These are phyloP conservation scores for Cantharis nigra DNA, from an alignment of 2,888 invertebrate species.

Conservation along the genomic window DNA sequence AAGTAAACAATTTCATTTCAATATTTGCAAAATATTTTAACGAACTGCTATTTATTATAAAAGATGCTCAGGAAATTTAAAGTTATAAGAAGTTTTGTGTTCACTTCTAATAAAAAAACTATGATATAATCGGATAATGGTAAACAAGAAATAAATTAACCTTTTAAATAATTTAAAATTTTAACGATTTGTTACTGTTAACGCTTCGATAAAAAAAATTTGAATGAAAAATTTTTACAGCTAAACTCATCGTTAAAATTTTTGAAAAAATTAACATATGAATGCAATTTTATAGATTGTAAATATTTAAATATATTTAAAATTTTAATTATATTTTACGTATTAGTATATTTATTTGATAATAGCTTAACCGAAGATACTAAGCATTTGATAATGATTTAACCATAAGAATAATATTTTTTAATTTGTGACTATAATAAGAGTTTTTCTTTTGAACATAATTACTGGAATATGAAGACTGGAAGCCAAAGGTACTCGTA, in stretches of 20 bases:
- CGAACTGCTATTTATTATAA: not conserved
- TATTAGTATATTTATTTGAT: too few species aligned
- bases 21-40: not conserved
- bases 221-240: not conserved
- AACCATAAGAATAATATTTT: not conserved
- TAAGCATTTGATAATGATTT: not conserved
- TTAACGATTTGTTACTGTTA: not conserved
- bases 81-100: not conserved
- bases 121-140: not conserved
- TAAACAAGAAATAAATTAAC: not conserved
- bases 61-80: not conserved
- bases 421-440: too few species aligned
- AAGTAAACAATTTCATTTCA: not conserved
- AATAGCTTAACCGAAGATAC: not conserved
- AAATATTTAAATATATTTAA: not conserved
- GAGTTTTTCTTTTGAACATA: too few species aligned
- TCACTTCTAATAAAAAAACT: not conserved
- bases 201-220: not conserved
- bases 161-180: not conserved
- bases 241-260: not conserved
- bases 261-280: not conserved
- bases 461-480: too few species aligned
- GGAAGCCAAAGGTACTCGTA: too few species aligned
- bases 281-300: not conserved
- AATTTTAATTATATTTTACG: not conserved